phyloP scores from a whole-genome alignment of 2,113 vertebrate species.

The Rhinoderma darwinii region DNA sequence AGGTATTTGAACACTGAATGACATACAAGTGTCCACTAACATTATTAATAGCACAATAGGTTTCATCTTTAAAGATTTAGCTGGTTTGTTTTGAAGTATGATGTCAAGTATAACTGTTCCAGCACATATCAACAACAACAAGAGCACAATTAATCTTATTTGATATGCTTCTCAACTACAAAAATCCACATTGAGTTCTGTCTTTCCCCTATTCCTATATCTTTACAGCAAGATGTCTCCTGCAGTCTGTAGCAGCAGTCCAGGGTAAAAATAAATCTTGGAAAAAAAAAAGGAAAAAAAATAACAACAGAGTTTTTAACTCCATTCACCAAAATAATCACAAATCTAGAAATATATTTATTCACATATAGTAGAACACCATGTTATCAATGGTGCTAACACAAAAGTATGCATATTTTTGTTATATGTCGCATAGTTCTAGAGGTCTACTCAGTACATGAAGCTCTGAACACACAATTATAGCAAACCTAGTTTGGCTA shows the following conservation, averaged over 20 bases:
- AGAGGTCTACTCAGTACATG: slow-evolving; percentile 84
- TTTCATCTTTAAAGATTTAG: slow-evolving; percentile 82
- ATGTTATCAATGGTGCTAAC: slow-evolving; percentile 73
- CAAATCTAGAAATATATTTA: slow-evolving; percentile 72
- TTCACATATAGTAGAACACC: slow-evolving; percentile 69
- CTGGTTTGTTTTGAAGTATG: slow-evolving; percentile 83
- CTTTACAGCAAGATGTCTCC: slow-evolving; percentile 75
- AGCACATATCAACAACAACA: slow-evolving; percentile 92
- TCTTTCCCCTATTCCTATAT: slow-evolving; percentile 55
- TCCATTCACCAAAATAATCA: slow-evolving; percentile 71
- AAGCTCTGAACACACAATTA: slow-evolving; percentile 83
- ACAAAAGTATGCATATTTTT: slow-evolving; percentile 81
- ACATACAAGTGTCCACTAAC: slow-evolving; percentile 94
- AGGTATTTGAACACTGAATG: slow-evolving; percentile 92
- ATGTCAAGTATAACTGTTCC: slow-evolving; percentile 92
- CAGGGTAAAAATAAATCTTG: slow-evolving; percentile 72
- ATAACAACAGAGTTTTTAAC: slow-evolving; percentile 64
- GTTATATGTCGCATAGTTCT: slow-evolving; percentile 87
- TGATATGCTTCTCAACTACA: slow-evolving; percentile 87
- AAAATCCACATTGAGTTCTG: slow-evolving; percentile 70
- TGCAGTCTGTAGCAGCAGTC: slow-evolving; percentile 81
- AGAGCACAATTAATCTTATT: slow-evolving; percentile 86
- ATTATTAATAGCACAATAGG: slow-evolving; percentile 90
- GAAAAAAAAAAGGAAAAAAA: slow-evolving; percentile 68
- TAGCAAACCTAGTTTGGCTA: slow-evolving; percentile 84